Base-by-base conservation (phyloP, 1,140 invertebrate genomes). In the Hermetia illucens region DNA sequence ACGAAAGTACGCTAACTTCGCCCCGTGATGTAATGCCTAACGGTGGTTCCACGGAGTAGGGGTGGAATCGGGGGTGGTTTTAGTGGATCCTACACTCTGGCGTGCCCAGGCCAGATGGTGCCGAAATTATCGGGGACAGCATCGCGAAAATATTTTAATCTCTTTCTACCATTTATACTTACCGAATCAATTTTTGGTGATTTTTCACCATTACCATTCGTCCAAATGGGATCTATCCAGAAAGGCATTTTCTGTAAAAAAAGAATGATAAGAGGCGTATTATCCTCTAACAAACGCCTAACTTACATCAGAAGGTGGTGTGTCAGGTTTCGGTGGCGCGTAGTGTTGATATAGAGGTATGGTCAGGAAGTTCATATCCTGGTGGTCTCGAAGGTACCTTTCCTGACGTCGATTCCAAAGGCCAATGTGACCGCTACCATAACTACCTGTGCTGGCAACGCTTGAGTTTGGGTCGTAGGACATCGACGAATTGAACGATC, bases 321-420 rank as follows among this genome's bases (percentile, higher is more conserved):
- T 61, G 50, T 66, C 62, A 2, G 59, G 55, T 44, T 66, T 67
- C 4, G 63, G 57, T 16, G 63, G 59, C 20, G 52, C 46, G 41
- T 47, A 50, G 30, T 45, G 43, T n/a, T 12, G 16, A n/a, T n/a
- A 6, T 24, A 16, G 13, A 31, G 16, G 15, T 6, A 15, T 15
- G 19, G 18, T 19, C 15, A 9, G 30, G 16, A 6, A 3, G 6
- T 20, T 29, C 21, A 9, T 16, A 5, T 30, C 12, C 12, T 38
- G 21, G 10, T 31, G 10, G 15, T 31, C 29, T 38, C 4, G 5
- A 16, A 3, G 8, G 13, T 25, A 16, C 12, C 40, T 42, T 1
- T 38, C 34, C 24, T 52, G 44, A 29, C 51, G 52, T 5, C 51
- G 47, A 40, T 50, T 38, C 45, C 47, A 55, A 1, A 51, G 42